Conservation (phyloP, 2,113 vertebrate species). For the Atractosteus spatula region DNA sequence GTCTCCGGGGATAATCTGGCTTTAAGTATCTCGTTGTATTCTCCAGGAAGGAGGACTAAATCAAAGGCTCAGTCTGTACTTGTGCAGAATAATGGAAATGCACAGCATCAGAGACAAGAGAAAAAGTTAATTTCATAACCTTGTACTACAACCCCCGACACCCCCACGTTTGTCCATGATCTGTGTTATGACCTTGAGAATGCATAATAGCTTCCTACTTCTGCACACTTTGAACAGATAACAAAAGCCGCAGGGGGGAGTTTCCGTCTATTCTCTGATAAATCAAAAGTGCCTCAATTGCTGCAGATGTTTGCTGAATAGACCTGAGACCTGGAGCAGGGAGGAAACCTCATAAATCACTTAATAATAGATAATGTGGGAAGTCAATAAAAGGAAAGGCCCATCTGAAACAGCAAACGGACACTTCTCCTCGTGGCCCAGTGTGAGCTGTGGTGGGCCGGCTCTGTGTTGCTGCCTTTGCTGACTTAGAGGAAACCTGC, state of each 20-base stretch:
- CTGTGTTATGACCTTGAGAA: conserved; percentile 50
- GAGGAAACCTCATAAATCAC: conserved; percentile 62
- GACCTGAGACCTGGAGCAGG: conserved; percentile 19
- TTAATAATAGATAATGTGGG: conserved; percentile 69
- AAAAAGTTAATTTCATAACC: conserved; percentile 44
- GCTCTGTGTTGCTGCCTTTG: too few relatives aligned
- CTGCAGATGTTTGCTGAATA: conserved; percentile 52
- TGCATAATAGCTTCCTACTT: conserved; percentile 60
- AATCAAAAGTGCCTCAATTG: conserved; percentile 48
- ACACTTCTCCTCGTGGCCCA: conserved; percentile 1
- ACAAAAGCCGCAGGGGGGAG: conserved; percentile 40
- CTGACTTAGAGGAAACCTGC: too few relatives aligned
- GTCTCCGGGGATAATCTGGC: conserved; percentile 68
- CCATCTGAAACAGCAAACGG: conserved; percentile 1
- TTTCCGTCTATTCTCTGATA: conserved; percentile 63
- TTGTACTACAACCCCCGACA: conserved; percentile 29
- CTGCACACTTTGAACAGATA: conserved; percentile 58
- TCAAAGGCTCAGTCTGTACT: conserved; percentile 59
- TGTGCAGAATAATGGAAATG: conserved; percentile 57
- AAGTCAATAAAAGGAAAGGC: conserved; percentile 65
- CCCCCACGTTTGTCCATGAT: conserved; percentile 49
- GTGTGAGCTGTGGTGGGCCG: conserved; percentile 43
- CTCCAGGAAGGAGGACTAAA: conserved; percentile 67
- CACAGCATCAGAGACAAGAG: conserved; percentile 53
- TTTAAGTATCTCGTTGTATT: conserved; percentile 64